These are phyloP conservation scores for Candidula unifasciata DNA, from an alignment of 2,888 invertebrate species.

Conservation along the genomic window DNA sequence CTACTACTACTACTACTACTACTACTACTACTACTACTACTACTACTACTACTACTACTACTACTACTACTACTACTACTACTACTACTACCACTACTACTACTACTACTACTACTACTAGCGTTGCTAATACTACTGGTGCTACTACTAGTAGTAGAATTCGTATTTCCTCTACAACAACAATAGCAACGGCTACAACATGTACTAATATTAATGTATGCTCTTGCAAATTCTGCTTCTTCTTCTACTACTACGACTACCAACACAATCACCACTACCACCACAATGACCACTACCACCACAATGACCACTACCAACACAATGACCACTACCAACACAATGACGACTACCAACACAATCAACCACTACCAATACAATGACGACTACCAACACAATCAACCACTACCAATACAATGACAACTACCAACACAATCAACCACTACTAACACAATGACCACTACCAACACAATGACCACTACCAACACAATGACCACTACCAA, in stretches of 20 bases:
- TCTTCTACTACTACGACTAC: no score
- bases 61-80: slow-evolving; percentile 35
- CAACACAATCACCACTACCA: no score
- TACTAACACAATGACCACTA: slow-evolving; percentile 2
- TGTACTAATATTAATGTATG: no score
- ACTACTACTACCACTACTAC: slow-evolving; percentile 34
- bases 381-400: neutral
- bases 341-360: neutral
- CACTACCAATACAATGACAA: neutral
- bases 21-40: slow-evolving; percentile 25
- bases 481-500: slow-evolving; percentile 1
- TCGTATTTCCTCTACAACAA: neutral
- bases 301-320: neutral
- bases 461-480: slow-evolving; percentile 5
- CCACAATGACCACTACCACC: no score
- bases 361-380: neutral
- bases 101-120: slow-evolving; percentile 36
- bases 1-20: slow-evolving; percentile 5
- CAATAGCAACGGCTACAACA: no score
- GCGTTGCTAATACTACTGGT: neutral
- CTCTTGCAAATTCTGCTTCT: no score
- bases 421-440: neutral
- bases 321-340: neutral
- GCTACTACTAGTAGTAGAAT: neutral
- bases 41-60: slow-evolving; percentile 31